Base-by-base conservation (phyloP, 1,140 invertebrate species). In the Ceratina calcarata region DNA sequence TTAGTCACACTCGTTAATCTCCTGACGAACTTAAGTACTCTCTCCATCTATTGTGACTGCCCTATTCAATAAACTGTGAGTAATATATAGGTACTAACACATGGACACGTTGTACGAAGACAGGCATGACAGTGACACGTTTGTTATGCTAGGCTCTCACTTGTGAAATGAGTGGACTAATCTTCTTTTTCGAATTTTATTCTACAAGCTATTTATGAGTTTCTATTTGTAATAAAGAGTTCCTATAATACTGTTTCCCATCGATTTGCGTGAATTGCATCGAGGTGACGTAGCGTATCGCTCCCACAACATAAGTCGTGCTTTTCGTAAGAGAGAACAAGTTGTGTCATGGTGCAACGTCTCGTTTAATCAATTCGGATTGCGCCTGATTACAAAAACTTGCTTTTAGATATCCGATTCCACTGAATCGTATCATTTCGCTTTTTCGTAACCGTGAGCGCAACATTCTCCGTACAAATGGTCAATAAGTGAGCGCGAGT, bases 371-470 rank as follows among this genome's bases (percentile, higher is more conserved):
- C 76, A 72, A 72, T 64, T 71, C 69, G 76, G 76, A 72, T 78
- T 78, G 76, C 76, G 64, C 60, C 51, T 69, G 69, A 78, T 78
- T 78, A 72, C 76, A 78, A 71, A 72, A 72, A 78, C 68, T 78
- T 27, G 49, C 68, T 72, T 65, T 72, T 37, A 69, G 75, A 60
- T 77, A 77, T 77, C 75, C 75, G 24, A 70, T 77, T 58, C 74
- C 37, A 77, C 65, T n/a, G 74, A 69, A 51, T 77, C 57, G 66
- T 77, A 77, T 77, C 37, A 32, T 77, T 77, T 57, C 4, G 37
- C n/a, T 20, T 70, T 77, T 70, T 77, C 75, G 67, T 67, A 77
- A 77, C 18, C 22, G 13, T 15, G 16, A 20, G 53, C 8, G 22
- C 27, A n/a, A 24, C 37, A 10, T 77, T 77, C 67, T 15, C 4